Evolutionary conservation across 2,113 vertebrate species (phyloP).

Genomic region (Pomatostomus ruficeps): DNA sequence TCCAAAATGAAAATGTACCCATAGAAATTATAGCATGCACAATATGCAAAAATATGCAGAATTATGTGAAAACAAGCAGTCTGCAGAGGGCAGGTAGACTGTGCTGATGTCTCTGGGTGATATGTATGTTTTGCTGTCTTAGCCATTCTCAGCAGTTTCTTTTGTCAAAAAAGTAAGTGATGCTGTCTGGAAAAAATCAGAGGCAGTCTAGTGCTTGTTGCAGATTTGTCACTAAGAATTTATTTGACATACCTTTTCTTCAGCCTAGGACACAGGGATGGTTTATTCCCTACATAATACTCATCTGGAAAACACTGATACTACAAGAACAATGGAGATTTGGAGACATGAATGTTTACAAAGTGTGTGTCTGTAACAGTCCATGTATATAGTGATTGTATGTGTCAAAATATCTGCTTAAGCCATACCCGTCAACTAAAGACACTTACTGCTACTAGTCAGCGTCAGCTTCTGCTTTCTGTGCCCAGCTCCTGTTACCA

Average conservation of each 20-base stretch:
- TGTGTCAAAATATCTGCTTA: neutral
- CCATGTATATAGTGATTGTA: neutral
- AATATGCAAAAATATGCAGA: constrained; percentile 31
- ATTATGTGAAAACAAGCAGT: constrained; percentile 13
- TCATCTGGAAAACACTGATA: neutral
- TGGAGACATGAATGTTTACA: neutral
- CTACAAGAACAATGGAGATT: neutral
- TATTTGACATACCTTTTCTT: neutral
- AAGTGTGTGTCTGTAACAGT: neutral
- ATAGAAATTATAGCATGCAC: neutral
- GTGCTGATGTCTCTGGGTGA: neutral
- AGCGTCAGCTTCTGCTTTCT: neutral
- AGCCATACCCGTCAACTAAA: neutral
- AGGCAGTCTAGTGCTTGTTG: neutral
- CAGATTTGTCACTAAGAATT: neutral
- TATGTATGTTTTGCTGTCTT: neutral
- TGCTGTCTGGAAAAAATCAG: neutral
- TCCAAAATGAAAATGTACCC: neutral
- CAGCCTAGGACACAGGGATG: neutral
- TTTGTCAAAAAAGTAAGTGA: neutral
- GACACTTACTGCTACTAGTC: neutral
- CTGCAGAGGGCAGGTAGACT: constrained; percentile 11
- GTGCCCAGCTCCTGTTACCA: neutral
- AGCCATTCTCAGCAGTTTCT: neutral
- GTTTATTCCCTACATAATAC: neutral